These are phyloP conservation scores for Thymelicus sylvestris DNA, from an alignment of 2,888 invertebrate species.

Conservation along the genomic window DNA sequence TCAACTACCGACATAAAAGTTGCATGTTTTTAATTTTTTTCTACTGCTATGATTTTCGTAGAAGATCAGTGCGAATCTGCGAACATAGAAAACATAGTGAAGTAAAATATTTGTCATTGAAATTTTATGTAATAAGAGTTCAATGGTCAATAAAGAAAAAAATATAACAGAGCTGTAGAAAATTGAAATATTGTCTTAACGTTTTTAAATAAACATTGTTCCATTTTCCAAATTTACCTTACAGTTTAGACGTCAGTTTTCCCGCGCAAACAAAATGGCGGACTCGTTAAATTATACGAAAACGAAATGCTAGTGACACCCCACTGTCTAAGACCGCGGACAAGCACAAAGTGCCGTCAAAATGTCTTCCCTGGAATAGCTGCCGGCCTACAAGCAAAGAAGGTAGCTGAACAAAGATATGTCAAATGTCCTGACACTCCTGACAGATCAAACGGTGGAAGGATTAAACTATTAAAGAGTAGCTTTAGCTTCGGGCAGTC, in stretches of 20 bases:
- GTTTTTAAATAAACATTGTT: no score
- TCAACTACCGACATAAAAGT: no score
- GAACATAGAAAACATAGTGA: no score
- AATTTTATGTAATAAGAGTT: no score
- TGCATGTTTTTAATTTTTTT: no score
- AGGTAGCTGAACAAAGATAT: slow-evolving; percentile 13
- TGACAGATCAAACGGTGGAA: slow-evolving; percentile 22
- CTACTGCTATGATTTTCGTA: no score
- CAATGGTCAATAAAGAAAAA: no score
- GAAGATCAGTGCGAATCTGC: no score
- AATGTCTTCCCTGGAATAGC: slow-evolving; percentile 7
- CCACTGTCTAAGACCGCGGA: not conserved
- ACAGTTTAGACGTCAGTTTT: not conserved
- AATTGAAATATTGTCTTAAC: no score
- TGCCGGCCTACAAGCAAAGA: slow-evolving; percentile 12
- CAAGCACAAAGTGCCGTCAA: slow-evolving; percentile 19
- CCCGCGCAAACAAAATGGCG: slow-evolving; percentile 3
- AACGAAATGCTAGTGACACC: slow-evolving; percentile 16
- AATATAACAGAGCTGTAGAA: no score
- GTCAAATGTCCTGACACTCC: slow-evolving; percentile 17
- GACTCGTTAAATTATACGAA: not conserved
- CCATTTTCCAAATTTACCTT: no score
- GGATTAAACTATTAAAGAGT: slow-evolving; percentile 31
- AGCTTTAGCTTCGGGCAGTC: slow-evolving; percentile 11
- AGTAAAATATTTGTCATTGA: no score